These are phyloP conservation scores for Meteorus colon DNA, from an alignment of 2,888 invertebrate species.

Conservation along the genomic window DNA sequence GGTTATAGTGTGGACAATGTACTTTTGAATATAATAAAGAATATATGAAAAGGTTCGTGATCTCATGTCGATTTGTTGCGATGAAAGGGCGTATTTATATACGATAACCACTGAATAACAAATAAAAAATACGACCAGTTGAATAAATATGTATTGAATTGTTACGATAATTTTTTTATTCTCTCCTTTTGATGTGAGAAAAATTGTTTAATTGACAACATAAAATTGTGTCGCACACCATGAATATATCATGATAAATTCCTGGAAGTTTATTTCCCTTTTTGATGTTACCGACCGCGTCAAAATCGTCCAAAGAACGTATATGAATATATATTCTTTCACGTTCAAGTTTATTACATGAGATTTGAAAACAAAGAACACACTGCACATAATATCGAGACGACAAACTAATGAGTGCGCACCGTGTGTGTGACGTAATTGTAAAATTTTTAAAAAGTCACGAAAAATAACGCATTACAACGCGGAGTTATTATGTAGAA, in stretches of 20 bases:
- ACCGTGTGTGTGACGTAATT: constrained; percentile 66
- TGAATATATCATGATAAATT: not conserved
- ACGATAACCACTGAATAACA: not conserved
- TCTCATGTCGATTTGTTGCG: not conserved
- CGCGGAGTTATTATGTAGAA: not conserved
- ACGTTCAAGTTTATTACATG: not conserved
- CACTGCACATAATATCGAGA: constrained; percentile 5
- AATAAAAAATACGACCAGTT: too few species aligned
- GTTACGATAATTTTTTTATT: too few species aligned
- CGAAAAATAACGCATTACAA: constrained; percentile 54
- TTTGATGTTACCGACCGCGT: constrained; percentile 3
- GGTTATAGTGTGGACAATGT: not conserved
- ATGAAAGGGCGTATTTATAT: not conserved
- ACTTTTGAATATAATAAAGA: not conserved
- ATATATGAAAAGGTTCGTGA: not conserved
- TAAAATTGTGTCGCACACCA: not conserved
- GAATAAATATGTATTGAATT: too few species aligned
- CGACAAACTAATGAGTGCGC: not conserved
- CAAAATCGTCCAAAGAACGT: not conserved
- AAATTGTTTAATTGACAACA: not conserved
- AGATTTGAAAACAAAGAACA: constrained; percentile 1
- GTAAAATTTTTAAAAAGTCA: constrained; percentile 70
- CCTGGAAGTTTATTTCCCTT: not conserved
- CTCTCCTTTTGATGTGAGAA: too few species aligned
- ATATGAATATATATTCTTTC: not conserved